Evolutionary conservation across 92 coral and sea anemone species (phyloP).

Genomic region (Palythoa caribaeorum): DNA sequence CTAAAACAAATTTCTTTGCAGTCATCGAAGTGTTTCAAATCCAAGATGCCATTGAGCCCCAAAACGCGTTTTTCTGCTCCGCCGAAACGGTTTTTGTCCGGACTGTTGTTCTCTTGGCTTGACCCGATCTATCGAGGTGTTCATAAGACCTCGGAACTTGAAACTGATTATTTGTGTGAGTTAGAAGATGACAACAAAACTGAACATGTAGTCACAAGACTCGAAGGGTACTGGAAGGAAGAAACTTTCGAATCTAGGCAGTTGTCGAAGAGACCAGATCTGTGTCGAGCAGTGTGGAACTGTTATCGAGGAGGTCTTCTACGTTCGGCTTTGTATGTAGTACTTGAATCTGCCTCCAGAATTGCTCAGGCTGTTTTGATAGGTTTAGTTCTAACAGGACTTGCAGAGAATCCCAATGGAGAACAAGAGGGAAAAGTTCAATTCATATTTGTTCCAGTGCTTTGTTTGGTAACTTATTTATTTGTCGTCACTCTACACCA

Average conservation of each 20-base stretch:
- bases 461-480: conserved; percentile 29
- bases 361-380: conserved; percentile 43
- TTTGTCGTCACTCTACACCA: conserved; percentile 36
- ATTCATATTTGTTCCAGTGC: conserved; percentile 21
- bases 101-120: conserved; percentile 30
- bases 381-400: conserved; percentile 37
- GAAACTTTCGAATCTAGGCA: background rate
- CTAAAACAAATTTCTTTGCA: conserved; percentile 17
- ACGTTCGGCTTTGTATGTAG: conserved; percentile 28
- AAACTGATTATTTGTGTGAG: conserved; percentile 18
- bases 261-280: background rate
- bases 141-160: conserved; percentile 17
- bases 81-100: conserved; percentile 6
- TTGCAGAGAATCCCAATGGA: conserved; percentile 10
- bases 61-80: background rate
- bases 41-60: conserved; percentile 13
- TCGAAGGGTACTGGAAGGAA: conserved; percentile 25
- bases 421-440: conserved; percentile 19
- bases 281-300: conserved; percentile 38
- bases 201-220: conserved; percentile 26
- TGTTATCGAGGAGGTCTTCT: conserved; percentile 28
- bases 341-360: conserved; percentile 35
- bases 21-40: conserved; percentile 21
- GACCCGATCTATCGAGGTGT: conserved; percentile 33
- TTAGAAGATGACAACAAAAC: conserved; percentile 18